Evolutionary conservation across 23 tunicate species (phyloP).

Genomic region (Ascidia mentula): DNA sequence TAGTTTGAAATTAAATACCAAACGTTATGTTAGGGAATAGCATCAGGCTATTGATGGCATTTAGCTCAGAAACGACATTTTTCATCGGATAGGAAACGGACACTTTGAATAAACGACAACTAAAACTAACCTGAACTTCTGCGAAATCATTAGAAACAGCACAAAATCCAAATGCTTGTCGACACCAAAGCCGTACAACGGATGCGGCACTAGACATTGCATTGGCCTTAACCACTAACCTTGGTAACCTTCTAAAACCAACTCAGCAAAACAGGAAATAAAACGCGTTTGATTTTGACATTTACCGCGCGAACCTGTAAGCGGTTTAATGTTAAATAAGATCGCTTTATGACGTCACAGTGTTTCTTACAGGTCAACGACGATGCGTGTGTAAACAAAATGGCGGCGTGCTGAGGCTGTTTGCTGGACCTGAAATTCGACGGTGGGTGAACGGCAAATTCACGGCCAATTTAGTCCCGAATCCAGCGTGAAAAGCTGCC

Average conservation of each 20-base stretch:
- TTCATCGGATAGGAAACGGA: too few species aligned
- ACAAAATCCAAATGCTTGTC: too few species aligned
- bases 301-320: neutral
- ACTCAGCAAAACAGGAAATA: neutral
- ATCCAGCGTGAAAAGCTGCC: neutral
- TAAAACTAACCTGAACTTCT: too few species aligned
- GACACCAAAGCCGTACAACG: too few species aligned
- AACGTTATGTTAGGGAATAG: too few species aligned
- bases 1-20: too few species aligned
- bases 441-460: neutral
- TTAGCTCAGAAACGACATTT: too few species aligned
- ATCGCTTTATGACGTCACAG: too few species aligned
- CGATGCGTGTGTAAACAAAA: neutral
- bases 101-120: too few species aligned
- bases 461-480: conserved; percentile 1
- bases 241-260: neutral
- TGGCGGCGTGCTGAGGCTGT: neutral
- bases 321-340: neutral
- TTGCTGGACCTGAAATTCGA: neutral
- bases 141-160: too few species aligned
- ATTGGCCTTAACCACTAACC: neutral
- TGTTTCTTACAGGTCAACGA: neutral
- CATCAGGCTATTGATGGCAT: too few species aligned
- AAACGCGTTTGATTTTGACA: neutral
- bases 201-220: neutral